Base-by-base conservation (phyloP, 2,113 vertebrate genomes). In the Urocitellus parryii region DNA sequence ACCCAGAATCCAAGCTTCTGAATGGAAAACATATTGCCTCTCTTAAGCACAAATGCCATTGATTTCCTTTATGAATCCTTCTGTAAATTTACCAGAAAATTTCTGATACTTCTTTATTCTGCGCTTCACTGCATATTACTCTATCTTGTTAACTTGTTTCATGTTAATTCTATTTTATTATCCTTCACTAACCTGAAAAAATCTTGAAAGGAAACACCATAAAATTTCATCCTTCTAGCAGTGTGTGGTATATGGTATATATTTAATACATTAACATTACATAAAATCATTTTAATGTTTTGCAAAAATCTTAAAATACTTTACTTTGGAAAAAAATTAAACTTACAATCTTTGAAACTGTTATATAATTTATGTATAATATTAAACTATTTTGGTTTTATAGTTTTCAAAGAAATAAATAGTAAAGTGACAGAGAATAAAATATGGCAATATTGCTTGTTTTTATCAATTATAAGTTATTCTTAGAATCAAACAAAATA, bases 401-500 rank as follows among this genome's bases (percentile, higher is more conserved):
- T 56, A 79, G 24, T 53, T 37, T 32, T 13, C 22, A 92, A 88
- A 27, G 22, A 90, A 94, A 68, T 81, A 77, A 74, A 51, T 34
- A 93, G 2, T 72, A 1, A 8, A 84, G 72, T 87, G n/a, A 76
- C 1, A 77, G 9, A 10, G 8, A 92, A 79, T 94, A 86, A 63
- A 53, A 42, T 27, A 78, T 61, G 5, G 45, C 13, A 53, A 5
- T 78, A 16, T 14, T 58, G 88, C 32, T 95, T 91, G 25, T 84
- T 94, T 95, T 79, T 42, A 56, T 63, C n/a, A 68, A 45, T 86
- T 48, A 34, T 42, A 85, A 48, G 8, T 1, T 92, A 8, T 16
- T 5, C 14, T 88, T 86, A 77, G 11, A 86, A 95, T 90, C 93
- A 86, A 95, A 93, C 16, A 90, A 76, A 87, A 79, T 56, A 22